Base-by-base conservation (phyloP, 2,797 vertebrate genomes). In the Schizopygopsis pylzovi region DNA sequence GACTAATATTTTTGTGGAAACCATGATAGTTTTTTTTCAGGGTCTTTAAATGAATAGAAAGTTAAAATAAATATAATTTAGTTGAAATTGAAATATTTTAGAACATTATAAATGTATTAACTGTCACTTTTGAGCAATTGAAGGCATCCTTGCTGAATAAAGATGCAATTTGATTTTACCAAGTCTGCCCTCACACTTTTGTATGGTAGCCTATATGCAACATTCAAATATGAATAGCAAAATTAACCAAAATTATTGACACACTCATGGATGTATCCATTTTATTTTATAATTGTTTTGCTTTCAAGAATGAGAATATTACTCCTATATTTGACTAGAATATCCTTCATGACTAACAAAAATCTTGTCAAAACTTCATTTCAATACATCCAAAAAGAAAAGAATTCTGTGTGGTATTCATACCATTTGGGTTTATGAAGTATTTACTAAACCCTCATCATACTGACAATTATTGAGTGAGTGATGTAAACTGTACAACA, bases 401-500 rank as follows among this genome's bases (percentile, higher is more conserved):
- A 76, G 3, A 7, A 77, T 39, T 13, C 6, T 18, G 2, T 54
- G 49, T 77, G 6, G 11, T 56, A 33, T 12, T 37, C 33, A 39
- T 3, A 25, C 12, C 18, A 39, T 77, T 54, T 77, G 12, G 13
- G 22, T 41, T 59, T 41, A 25, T 25, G 13, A 79, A 79, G 39
- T 18, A 79, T 43, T 61, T 45, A 11, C 22, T 16, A 25, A 79
- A 61, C 39, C 39, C 13, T 61, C 4, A 63, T 79, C 22, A 28
- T 45, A 25, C 68, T 22, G 16, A 78, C 49, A 71, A 11, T 56
- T 56, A 18, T 1, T 54, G n/a, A 56, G 22, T n/a, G 15, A 28
- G 37, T 12, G 59, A 43, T 71, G 70, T 43, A 75, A 28, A 75
- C 54, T 75, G 54, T 22, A 47, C 54, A 73, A 39, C 81, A 73